Conservation (phyloP, 2,797 vertebrate genomes). For the Bradypus variegatus region DNA sequence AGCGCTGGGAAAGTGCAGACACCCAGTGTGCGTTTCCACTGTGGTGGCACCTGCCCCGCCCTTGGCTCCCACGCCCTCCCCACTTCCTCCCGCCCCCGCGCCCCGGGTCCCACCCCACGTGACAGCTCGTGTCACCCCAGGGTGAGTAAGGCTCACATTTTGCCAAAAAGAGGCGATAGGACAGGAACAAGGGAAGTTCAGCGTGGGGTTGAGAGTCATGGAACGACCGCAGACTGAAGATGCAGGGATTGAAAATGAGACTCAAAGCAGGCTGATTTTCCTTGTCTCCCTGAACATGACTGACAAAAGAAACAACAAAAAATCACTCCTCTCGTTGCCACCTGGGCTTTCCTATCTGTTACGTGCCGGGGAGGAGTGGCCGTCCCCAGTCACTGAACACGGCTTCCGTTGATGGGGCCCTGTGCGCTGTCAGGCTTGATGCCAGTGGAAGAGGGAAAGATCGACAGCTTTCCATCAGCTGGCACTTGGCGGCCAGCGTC, state of each 20-base stretch:
- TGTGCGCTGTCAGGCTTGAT: fast-evolving
- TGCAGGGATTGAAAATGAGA: not conserved
- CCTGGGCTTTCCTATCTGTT: fast-evolving
- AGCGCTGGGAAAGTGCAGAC: not conserved
- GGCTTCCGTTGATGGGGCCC: too few relatives aligned
- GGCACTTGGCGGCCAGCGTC: too few relatives aligned
- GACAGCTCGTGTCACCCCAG: not conserved
- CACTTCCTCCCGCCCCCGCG: conserved; percentile 33
- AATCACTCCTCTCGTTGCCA: not conserved
- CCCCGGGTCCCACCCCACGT: not conserved
- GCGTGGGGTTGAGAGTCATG: not conserved
- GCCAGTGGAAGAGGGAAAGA: not conserved
- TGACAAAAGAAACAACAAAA: not conserved
- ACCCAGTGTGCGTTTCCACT: conserved; percentile 11
- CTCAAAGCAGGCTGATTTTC: too few relatives aligned
- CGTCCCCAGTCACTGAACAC: not conserved
- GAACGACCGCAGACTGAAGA: not conserved
- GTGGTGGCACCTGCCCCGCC: not conserved
- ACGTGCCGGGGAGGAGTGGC: not conserved
- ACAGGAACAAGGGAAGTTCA: not conserved
- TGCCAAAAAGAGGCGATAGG: not conserved
- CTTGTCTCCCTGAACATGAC: not conserved
- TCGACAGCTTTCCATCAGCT: not conserved
- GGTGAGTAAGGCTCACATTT: not conserved
- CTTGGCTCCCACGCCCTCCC: not conserved